Percentiles rank a stretch among this genome's conserved stretches.
These are phyloP conservation scores for Dasyurus viverrinus DNA, from an alignment of 2,113 vertebrate genomes.

Conservation along the genomic window DNA sequence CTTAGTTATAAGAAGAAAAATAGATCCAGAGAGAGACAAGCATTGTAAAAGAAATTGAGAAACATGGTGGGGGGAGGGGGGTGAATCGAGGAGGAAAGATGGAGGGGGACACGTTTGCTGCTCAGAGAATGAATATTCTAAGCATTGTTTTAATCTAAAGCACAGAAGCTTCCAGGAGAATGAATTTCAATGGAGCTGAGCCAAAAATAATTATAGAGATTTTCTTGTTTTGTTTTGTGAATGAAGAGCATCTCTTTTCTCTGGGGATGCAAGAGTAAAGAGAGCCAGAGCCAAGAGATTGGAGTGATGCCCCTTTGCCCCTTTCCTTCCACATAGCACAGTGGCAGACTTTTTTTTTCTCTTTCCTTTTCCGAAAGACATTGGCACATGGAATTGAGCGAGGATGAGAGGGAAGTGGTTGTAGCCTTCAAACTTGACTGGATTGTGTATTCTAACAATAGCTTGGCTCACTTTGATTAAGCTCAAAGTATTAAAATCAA, in stretches of 20 bases:
- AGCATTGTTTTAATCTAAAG: conserved; percentile 70
- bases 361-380: conserved; percentile 66
- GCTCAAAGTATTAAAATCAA: conserved; percentile 68
- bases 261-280: conserved; percentile 4
- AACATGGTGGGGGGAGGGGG: conserved; percentile 3
- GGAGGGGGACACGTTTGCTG: conserved; percentile 19
- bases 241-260: conserved; percentile 78
- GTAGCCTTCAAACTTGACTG: conserved; percentile 6
- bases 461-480: conserved; percentile 70
- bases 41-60: conserved; percentile 48
- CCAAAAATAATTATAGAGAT: conserved; percentile 80
- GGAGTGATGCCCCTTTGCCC: conserved; percentile 59
- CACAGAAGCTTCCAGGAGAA: conserved; percentile 62
- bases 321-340: conserved; percentile 32
- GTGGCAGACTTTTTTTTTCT: conserved; percentile 57
- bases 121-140: conserved; percentile 70
- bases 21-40: conserved; percentile 9
- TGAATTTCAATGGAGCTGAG: conserved; percentile 72
- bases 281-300: conserved; percentile 57
- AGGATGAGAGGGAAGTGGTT: conserved; percentile 35
- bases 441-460: conserved; percentile 63
- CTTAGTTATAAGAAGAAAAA: conserved; percentile 46
- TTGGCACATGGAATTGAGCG: conserved; percentile 49
- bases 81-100: conserved; percentile 36
- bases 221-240: conserved; percentile 82